Conservation (phyloP, 2,113 vertebrate genomes). For the Corythornis vintsioides region DNA sequence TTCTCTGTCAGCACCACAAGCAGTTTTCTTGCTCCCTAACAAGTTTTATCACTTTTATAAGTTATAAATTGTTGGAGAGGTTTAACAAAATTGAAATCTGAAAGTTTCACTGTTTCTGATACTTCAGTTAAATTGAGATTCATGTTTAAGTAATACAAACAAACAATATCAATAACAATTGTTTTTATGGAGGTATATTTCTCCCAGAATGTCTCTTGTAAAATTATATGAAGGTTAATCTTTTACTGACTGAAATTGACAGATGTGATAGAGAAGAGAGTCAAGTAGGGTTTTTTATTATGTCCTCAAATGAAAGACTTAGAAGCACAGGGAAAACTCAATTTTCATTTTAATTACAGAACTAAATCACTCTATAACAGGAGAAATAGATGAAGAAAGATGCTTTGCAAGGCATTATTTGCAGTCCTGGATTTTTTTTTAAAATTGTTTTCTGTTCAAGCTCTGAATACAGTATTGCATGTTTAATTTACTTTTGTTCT, state of each 20-base stretch:
- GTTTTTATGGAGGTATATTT: background rate
- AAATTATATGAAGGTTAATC: background rate
- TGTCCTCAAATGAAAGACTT: background rate
- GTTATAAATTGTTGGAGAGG: background rate
- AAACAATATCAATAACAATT: background rate
- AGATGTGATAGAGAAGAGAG: background rate
- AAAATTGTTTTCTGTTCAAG: background rate
- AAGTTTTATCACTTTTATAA: background rate
- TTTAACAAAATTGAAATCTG: background rate
- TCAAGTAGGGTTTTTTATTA: background rate
- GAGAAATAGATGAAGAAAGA: background rate
- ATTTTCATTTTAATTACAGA: slow-evolving; percentile 22
- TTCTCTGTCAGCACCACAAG: background rate
- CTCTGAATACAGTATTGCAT: background rate
- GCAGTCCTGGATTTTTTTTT: background rate
- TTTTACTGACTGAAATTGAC: background rate
- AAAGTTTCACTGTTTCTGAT: background rate
- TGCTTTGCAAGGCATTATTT: background rate
- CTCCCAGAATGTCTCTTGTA: background rate
- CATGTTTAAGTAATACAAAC: background rate
- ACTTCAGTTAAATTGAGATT: background rate
- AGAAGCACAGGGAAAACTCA: background rate
- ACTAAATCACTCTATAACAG: background rate
- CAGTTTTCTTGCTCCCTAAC: background rate
- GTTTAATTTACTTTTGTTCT: slow-evolving; percentile 1